Evolutionary conservation across 1,140 invertebrate genomes (phyloP), one percentile per base, ranked within the genome.

Genomic region (Phenacoccus solenopsis): DNA sequence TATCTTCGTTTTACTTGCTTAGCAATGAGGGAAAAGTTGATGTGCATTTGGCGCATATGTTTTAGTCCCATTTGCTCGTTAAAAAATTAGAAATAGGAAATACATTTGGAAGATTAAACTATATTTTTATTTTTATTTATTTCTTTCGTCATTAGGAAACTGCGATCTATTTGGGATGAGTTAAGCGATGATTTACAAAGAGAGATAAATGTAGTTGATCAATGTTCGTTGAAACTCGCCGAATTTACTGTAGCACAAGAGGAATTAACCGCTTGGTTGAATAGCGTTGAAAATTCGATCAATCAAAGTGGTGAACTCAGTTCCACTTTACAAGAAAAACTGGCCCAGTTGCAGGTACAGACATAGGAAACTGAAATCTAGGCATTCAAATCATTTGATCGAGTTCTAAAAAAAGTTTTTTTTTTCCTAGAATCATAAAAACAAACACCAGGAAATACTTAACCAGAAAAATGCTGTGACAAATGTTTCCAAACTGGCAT

Each of bases 301-400:
- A 90, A 93, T 74, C 86, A 90, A 72, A 92, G 96, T 75, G 94
- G 90, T 0, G 92, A 96, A 78, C 80, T 93, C 0, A 95, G 96
- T 78, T 87, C 88, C 0, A 92, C 93, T 0, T 79, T 98, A 22
- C 94, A 95, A 80, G 94, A 97, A 77, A 98, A 97, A 80, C 87
- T 90, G 72, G 93, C 93, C 0, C 94, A 96, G 77, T 78, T 96
- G 16, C 93, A 80, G 73, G 76, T 77, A 49, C 16, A n/a, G n/a
- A 49, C 16, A 2, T 9, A 16, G 38, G 38, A 49, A 49, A 49
- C 16, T 16, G 20, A n/a, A 3, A 32, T 32, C 30, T 32, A 13
- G 5, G 13, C 5, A 5, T 32, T 5, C 13, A 32, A 7, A 32
- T 32, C 30, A n/a, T n/a, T n/a, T n/a, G n/a, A n/a, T n/a, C n/a